Evolutionary conservation across 2,797 vertebrate species (phyloP).

Genomic region (Alectoris magna): DNA sequence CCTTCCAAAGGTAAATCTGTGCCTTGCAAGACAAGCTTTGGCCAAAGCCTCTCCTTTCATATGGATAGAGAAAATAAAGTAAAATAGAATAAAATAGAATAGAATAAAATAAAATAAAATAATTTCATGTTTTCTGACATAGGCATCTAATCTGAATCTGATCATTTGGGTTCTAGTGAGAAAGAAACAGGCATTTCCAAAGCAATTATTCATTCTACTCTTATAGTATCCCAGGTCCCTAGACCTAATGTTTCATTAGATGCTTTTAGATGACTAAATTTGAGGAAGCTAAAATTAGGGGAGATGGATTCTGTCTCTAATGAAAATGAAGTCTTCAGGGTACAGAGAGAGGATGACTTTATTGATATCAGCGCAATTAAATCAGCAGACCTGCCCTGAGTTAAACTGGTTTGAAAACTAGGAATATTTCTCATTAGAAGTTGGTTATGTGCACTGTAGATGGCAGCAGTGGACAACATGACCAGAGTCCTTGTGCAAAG

Average conservation of each 20-base stretch:
- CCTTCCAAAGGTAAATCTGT: background rate
- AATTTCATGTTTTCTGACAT: background rate
- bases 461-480: background rate
- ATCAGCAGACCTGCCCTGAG: background rate
- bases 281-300: background rate
- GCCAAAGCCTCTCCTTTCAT: background rate
- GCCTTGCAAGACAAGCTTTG: background rate
- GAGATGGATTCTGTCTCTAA: background rate
- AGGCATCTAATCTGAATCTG: background rate
- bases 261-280: rapidly evolving
- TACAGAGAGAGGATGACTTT: background rate
- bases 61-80: background rate
- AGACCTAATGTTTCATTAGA: background rate
- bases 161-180: background rate
- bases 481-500: rapidly evolving
- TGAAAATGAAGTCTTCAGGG: background rate
- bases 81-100: background rate
- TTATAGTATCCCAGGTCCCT: background rate
- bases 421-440: background rate
- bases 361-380: background rate
- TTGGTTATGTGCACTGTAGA: background rate
- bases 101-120: background rate
- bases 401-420: background rate
- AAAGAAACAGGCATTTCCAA: background rate
- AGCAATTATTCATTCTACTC: background rate